Conservation (phyloP, 2,888 invertebrate species). For the Aplocera efformata region DNA sequence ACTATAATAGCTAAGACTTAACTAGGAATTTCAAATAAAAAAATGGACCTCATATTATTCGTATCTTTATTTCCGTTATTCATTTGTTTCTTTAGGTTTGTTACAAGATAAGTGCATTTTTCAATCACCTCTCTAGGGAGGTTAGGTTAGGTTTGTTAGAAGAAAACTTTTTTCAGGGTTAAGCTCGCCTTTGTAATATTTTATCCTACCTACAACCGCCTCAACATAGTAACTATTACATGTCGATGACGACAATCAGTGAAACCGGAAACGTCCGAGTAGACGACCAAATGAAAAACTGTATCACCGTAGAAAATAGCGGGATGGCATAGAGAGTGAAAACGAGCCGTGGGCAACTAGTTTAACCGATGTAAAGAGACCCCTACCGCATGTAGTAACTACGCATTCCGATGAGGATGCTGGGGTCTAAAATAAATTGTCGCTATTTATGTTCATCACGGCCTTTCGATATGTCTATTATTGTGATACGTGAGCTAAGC, state of each 20-base stretch:
- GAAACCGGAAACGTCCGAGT: slow-evolving; percentile 52
- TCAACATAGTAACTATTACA: slow-evolving; percentile 12
- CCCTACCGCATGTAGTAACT: slow-evolving; percentile 25
- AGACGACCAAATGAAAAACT: slow-evolving; percentile 62
- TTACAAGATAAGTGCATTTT: too few relatives aligned
- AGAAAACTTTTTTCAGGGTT: too few relatives aligned
- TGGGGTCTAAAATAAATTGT: slow-evolving; percentile 33
- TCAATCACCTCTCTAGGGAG: too few relatives aligned
- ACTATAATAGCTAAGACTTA: too few relatives aligned
- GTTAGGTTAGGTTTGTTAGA: too few relatives aligned
- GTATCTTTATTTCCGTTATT: too few relatives aligned
- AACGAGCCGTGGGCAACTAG: slow-evolving; percentile 48
- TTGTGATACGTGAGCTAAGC: slow-evolving; percentile 48
- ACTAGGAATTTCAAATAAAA: too few relatives aligned
- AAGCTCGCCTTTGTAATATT: too few relatives aligned
- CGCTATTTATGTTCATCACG: slow-evolving; percentile 44
- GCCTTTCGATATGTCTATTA: slow-evolving; percentile 57
- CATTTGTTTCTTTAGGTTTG: too few relatives aligned
- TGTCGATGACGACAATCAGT: slow-evolving; percentile 42
- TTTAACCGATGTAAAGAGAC: slow-evolving; percentile 42
- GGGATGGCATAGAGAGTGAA: slow-evolving; percentile 73
- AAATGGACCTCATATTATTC: too few relatives aligned
- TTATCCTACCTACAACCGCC: not conserved
- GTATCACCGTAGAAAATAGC: slow-evolving; percentile 68
- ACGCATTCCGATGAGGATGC: not conserved